Evolutionary conservation across 2,113 vertebrate genomes (phyloP).

Genomic region (Sitta europaea): DNA sequence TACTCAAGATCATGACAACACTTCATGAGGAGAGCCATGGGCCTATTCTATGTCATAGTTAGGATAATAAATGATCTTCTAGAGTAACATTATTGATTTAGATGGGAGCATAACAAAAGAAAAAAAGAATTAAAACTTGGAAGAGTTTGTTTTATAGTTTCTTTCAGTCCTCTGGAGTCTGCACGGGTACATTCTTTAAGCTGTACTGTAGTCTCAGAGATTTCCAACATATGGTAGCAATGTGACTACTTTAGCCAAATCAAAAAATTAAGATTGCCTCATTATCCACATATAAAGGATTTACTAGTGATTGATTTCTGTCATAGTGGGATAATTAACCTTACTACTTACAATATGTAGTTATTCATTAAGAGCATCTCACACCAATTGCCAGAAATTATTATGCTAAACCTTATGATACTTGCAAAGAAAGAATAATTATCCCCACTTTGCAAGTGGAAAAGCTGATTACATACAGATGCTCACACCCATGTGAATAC

Average conservation of each 20-base stretch:
- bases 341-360: slow-evolving; percentile 23
- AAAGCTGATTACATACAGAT: not conserved
- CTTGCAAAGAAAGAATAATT: slow-evolving; percentile 17
- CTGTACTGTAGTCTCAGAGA: not conserved
- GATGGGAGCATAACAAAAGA: not conserved
- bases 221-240: not conserved
- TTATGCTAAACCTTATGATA: slow-evolving; percentile 22
- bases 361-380: slow-evolving; percentile 37
- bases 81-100: not conserved
- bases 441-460: not conserved
- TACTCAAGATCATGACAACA: not conserved
- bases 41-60: not conserved
- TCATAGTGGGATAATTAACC: slow-evolving; percentile 42
- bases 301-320: slow-evolving; percentile 47
- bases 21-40: not conserved
- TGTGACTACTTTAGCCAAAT: slow-evolving; percentile 16
- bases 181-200: not conserved
- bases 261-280: slow-evolving; percentile 14
- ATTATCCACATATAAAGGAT: slow-evolving; percentile 13
- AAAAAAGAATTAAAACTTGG: not conserved
- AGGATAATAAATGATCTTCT: not conserved
- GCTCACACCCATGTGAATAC: not conserved
- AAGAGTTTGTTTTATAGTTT: not conserved
- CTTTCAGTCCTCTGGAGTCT: not conserved
- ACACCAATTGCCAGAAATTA: slow-evolving; percentile 22